These are phyloP conservation scores for Castor canadensis DNA, from an alignment of 2,113 vertebrate genomes.

Conservation along the genomic window DNA sequence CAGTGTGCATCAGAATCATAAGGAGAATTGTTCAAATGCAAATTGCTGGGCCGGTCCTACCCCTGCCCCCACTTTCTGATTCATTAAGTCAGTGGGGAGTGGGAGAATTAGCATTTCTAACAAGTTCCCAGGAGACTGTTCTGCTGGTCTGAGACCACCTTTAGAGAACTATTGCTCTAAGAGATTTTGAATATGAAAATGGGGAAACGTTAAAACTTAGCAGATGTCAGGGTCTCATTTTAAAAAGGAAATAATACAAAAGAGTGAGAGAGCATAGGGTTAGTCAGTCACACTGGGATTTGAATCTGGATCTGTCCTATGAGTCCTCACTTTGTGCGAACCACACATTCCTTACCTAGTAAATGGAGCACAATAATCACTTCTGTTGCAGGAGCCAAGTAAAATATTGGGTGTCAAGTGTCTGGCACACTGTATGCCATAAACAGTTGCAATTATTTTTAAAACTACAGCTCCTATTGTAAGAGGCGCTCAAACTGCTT, in stretches of 20 bases:
- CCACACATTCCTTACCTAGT: not conserved
- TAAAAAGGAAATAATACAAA: not conserved
- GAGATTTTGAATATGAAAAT: not conserved
- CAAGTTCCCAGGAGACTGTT: not conserved
- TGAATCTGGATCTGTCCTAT: not conserved
- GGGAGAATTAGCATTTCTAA: not conserved
- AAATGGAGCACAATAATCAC: not conserved
- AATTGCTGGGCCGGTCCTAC: not conserved
- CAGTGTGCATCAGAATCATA: not conserved
- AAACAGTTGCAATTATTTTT: not conserved
- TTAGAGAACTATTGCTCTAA: not conserved
- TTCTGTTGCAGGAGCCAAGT: not conserved
- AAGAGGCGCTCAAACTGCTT: no score
- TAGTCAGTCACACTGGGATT: not conserved
- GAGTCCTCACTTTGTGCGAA: no score
- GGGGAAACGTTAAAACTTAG: not conserved
- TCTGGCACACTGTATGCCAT: not conserved
- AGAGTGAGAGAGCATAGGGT: not conserved
- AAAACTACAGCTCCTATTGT: not conserved
- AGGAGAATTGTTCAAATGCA: not conserved
- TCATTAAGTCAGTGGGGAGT: not conserved
- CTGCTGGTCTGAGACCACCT: not conserved
- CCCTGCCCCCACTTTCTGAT: not conserved
- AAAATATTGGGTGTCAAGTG: not conserved
- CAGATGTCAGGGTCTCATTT: not conserved